Evolutionary conservation across 1,140 invertebrate genomes (phyloP), one percentile per base, ranked within the genome.

Genomic region (Yoshiicerus persimilis): DNA sequence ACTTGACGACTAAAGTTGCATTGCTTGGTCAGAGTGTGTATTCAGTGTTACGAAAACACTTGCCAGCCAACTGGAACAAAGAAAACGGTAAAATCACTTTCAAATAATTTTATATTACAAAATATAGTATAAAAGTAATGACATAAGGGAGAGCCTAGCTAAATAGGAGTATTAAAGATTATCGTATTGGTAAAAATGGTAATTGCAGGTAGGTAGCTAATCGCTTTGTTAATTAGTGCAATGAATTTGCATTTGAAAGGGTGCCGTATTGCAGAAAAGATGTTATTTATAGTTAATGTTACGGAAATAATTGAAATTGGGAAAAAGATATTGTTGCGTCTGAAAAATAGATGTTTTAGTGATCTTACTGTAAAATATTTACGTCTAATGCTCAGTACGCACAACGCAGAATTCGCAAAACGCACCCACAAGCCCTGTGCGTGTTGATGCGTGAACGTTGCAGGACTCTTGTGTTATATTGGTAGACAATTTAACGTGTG

Each of bases 1-100:
- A 80, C 32, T 80, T 80, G 75, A 80, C 75, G 75, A 80, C 75
- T 80, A 80, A 80, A 80, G 30, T 80, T 80, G 75, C 75, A 80
- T 80, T 80, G 75, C 75, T 80, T 32, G 75, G 75, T 80, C 75
- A 34, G 75, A 80, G 75, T 80, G 13, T 16, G 75, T 80, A 80
- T 80, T 80, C 30, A 34, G 75, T 80, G 75, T 80, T 80, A n/a
- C n/a, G 75, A 80, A 80, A 80, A 80, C 75, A 80, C 75, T 80
- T 80, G 75, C 75, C 75, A 80, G 75, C 75, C 75, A 80, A 80
- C 75, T 80, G 34, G 16, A 80, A 80, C 32, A 70, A 27, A 30
- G 23, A 80, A 80, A 36, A 80, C 32, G 32, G n/a, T n/a, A 80
- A 70, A 70, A 70, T 70, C 23, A 70, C 23, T 70, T 70, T 27